Evolutionary conservation across 2,888 invertebrate species (phyloP), one percentile per base, ranked within the genome.

Genomic region (Hyalella azteca): DNA sequence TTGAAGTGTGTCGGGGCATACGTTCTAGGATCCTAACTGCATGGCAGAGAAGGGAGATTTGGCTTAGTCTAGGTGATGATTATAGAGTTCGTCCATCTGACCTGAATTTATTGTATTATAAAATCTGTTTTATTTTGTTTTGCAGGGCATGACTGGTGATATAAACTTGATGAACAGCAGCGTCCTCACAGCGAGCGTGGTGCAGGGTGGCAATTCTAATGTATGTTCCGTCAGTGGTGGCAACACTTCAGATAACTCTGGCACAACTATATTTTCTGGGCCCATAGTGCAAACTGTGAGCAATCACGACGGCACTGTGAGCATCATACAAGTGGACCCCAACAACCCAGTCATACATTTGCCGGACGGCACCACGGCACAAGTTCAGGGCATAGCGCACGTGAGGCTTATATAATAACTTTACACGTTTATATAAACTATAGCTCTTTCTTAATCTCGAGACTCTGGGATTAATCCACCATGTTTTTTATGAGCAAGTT

Each of bases 261-360:
- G 85, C 86, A 54, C 90, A 92, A 87, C 81, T n/a, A 54, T 83
- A 89, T 95, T 94, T 89, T 92, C 94, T 80, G 95, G 96, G 83
- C 93, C 96, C 9, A 94, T 97, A 86, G 91, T 97, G 81, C 97
- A 97, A 88, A 96, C 96, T 9, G 96, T 97, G 88, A 96, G 95
- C 86, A 97, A 97, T 90, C 95, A 97, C 0, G 97, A 98, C 90
- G 97, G 97, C 84, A 94, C 96, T 13, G 95, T 98, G 84, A 97
- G 97, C 83, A 93, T 98, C 85, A 96, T 98, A 85, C 97, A 97
- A 89, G 95, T 96, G 86, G 96, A 96, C 90, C 95, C 96, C 79
- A 94, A 93, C 88, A 95, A 94, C 90, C 95, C 95, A 85, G 95
- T 97, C 87, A 96, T 97, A 86, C 97, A 96, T 73, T 91, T 97